Evolutionary conservation across 2,888 invertebrate genomes (phyloP), one percentile per base, ranked within the genome.

Genomic region (Microctonus brassicae): DNA sequence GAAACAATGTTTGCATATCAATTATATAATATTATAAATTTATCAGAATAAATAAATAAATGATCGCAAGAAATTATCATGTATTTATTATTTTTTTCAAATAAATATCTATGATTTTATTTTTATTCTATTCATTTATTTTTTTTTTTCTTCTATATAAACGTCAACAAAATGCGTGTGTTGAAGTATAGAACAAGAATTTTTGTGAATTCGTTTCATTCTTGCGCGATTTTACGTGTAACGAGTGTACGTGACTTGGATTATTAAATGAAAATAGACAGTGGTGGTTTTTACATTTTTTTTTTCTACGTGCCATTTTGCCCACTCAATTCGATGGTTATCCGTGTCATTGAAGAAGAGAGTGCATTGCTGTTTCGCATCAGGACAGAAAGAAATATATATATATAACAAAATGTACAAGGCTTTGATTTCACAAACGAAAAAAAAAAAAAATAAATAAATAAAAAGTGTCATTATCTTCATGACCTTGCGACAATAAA

Each of bases 171-270:
- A n/a, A 55, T 26, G n/a, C 17, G 20, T 22, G 11, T 11, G 24
- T 55, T 55, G 22, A 26, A 24, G 55, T 26, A 26, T 55, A 55
- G 7, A 11, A 2, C 10, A 3, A 10, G n/a, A n/a, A n/a, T n/a
- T n/a, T 55, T 53, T 26, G 55, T 55, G 22, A 55, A 26, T 26
- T 24, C 6, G 26, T 68, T 63, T 73, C 22, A 20, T 63, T 67
- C 47, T 68, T 74, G 62, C 65, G 62, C 69, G 66, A 71, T 67
- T 57, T 74, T 53, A 67, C 70, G 65, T 70, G 70, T 75, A 74
- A 73, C 62, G 69, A 69, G 60, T 67, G 63, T 75, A 69, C 77
- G 77, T 76, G 76, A 76, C 69, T 72, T 24, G 74, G 39, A 69
- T 77, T 73, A 73, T 74, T 69, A 70, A 74, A 73, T 69, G 60